Evolutionary conservation across 2,797 vertebrate species (phyloP).

Genomic region (Gobio occitaniae): DNA sequence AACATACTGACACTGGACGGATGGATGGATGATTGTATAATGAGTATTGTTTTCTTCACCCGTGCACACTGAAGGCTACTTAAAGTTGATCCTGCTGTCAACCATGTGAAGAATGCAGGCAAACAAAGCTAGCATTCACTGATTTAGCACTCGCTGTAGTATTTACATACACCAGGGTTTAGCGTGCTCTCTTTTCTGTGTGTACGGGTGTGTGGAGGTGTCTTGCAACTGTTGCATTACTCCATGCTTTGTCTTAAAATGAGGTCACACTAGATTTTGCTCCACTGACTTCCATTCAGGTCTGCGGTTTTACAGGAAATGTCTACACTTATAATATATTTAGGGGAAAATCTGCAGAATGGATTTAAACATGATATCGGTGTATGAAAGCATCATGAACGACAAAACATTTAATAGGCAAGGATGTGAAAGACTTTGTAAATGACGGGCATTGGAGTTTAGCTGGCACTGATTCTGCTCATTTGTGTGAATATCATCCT

Average conservation of each 20-base stretch:
- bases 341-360: background rate
- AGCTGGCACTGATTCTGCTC: background rate
- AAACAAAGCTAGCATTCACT: slow-evolving; percentile 49
- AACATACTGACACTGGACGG: background rate
- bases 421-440: background rate
- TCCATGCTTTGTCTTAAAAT: background rate
- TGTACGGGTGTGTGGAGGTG: background rate
- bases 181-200: background rate
- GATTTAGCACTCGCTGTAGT: slow-evolving; percentile 9
- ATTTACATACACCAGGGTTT: slow-evolving; percentile 24
- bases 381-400: background rate
- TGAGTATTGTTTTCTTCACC: background rate
- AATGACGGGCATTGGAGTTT: background rate
- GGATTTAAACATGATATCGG: background rate
- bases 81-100: slow-evolving; percentile 36
- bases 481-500: slow-evolving; percentile 1
- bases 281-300: slow-evolving; percentile 24
- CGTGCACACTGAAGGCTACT: slow-evolving; percentile 3
- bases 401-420: background rate
- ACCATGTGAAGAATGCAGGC: slow-evolving; percentile 34
- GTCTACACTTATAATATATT: background rate
- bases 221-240: slow-evolving; percentile 11
- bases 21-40: background rate
- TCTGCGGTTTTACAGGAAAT: background rate
- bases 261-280: background rate